Percentiles rank a stretch among this genome's conserved stretches.
phyloP scores from a whole-genome alignment of 2,797 vertebrate genomes.

The Prionace glauca region DNA sequence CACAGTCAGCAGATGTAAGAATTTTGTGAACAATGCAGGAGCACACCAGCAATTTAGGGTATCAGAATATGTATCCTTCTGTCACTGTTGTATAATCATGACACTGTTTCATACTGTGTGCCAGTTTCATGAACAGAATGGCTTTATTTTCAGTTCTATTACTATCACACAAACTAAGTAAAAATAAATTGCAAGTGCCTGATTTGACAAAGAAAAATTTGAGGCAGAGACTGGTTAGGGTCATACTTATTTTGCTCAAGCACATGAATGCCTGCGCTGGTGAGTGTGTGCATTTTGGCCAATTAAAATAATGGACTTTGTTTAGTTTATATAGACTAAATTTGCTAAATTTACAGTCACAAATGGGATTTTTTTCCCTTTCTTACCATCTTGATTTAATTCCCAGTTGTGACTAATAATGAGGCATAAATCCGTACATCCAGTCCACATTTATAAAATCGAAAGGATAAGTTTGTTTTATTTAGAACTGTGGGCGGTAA shows the following conservation, averaged over 20 bases:
- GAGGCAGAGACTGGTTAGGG: not conserved
- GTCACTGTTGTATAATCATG: not conserved
- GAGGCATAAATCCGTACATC: constrained; percentile 20
- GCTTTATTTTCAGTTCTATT: not conserved
- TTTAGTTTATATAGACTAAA: not conserved
- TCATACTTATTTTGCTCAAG: not conserved
- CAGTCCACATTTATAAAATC: constrained; percentile 20
- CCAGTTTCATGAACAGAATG: not conserved
- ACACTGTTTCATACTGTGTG: not conserved
- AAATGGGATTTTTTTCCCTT: not conserved
- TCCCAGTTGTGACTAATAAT: not conserved
- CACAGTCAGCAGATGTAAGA: not conserved
- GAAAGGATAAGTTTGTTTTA: constrained; percentile 4
- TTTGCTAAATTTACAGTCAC: not conserved
- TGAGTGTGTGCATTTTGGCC: not conserved
- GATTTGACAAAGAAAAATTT: not conserved
- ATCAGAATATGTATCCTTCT: not conserved
- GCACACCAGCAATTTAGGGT: not conserved
- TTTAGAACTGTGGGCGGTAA: constrained; percentile 24
- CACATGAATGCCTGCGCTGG: not conserved
- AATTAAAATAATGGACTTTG: not conserved
- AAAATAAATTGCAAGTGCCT: not conserved
- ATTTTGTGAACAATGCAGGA: not conserved
- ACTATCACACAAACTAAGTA: not conserved
- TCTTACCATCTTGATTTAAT: not conserved